Base-by-base conservation (phyloP, 1,140 invertebrate genomes). In the Drosophila pruinosa region DNA sequence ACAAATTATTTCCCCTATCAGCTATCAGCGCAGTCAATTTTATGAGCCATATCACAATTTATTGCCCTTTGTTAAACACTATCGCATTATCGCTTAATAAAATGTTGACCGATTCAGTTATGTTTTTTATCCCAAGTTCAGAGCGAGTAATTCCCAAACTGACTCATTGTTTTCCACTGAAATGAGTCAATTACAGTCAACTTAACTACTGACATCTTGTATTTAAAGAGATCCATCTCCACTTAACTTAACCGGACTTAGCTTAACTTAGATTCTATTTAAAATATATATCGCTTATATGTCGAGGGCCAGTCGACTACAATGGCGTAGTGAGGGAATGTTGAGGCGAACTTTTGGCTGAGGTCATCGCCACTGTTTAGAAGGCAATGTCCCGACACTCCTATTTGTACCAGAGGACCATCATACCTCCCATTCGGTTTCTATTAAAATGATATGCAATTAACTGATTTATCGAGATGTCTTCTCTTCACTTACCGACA, bases 341-440 rank as follows among this genome's bases (percentile, higher is more conserved):
- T 52, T 1, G 61, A 19, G 24, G 62, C 68, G 12, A 72, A 65
- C 1, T 43, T 22, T 1, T 8, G 7, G 50, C 36, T 52, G 0
- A 24, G 3, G n/a, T 7, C 45, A 22, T 72, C 69, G 6, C 64
- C 54, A 3, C 62, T 22, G 8, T 38, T 4, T 10, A 38, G 41
- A 17, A 69, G 15, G 12, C 48, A 12, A 15, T 69, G 64, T 3
- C 24, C 34, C 2, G 56, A 61, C 1, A 69, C 21, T 2, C 64
- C 71, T 4, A 73, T 24, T 41, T 73, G 39, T 15, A 74, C 48
- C 38, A 56, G 36, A 28, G 71, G 71, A 5, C 58, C 62, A 15
- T 72, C 24, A 12, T 52, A 72, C 21, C 58, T 34, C 1, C 43
- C 54, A 64, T 80, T 91, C 88, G 94, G 93, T 57, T 72, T 67